Conservation (phyloP, 2,888 invertebrate genomes). For the Exocentrus adspersus region DNA sequence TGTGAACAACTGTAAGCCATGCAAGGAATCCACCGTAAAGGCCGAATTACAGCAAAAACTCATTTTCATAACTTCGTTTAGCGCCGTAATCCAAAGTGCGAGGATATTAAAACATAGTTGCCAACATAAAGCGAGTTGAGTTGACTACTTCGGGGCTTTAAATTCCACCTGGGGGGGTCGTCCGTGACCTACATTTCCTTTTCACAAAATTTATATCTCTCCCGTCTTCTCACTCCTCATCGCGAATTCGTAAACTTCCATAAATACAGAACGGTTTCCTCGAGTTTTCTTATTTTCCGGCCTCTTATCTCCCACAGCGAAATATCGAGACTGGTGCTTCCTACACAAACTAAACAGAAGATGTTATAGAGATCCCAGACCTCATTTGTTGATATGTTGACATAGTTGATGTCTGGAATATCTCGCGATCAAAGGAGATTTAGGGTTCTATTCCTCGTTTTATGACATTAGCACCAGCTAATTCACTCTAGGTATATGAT, state of each 20-base stretch:
- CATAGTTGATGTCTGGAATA: constrained; percentile 11
- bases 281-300: constrained; percentile 24
- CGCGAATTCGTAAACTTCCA: constrained; percentile 13
- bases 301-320: constrained; percentile 19
- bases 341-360: constrained; percentile 11
- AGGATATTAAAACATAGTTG: too few species aligned
- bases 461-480: constrained; percentile 1
- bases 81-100: too few species aligned
- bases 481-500: constrained; percentile 8
- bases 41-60: too few species aligned
- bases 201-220: constrained; percentile 20
- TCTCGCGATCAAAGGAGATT: constrained; percentile 2
- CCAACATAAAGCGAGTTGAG: too few species aligned
- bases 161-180: background rate
- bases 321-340: constrained; percentile 7
- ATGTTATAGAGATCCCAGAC: background rate
- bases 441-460: constrained; percentile 1
- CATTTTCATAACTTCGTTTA: too few species aligned
- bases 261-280: constrained; percentile 24
- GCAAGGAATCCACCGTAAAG: too few species aligned
- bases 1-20: too few species aligned
- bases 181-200: constrained; percentile 16
- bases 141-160: constrained; percentile 1
- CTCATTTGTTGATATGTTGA: constrained; percentile 17
- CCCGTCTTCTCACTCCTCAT: constrained; percentile 15